phyloP scores from a whole-genome alignment of 2,113 vertebrate species.

The Tringa solitaria region DNA sequence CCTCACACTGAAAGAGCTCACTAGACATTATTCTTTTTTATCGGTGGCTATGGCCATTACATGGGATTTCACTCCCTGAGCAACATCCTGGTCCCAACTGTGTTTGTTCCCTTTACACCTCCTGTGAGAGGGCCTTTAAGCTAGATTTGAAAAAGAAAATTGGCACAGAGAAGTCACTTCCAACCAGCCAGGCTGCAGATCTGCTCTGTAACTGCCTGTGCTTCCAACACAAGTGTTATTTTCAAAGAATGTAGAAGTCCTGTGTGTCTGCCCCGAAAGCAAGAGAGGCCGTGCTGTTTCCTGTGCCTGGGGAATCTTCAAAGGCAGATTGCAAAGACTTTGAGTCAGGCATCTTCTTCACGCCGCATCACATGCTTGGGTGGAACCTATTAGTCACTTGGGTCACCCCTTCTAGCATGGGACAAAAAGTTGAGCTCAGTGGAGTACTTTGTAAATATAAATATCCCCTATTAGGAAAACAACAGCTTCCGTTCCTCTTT shows the following conservation, averaged over 20 bases:
- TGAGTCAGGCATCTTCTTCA: background rate
- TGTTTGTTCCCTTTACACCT: background rate
- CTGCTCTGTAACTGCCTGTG: accelerated
- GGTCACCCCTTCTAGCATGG: background rate
- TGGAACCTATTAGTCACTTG: background rate
- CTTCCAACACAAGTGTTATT: background rate
- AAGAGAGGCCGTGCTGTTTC: background rate
- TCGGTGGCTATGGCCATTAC: background rate
- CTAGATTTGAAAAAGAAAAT: background rate
- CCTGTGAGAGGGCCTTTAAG: background rate
- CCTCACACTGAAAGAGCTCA: background rate
- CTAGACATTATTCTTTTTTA: background rate
- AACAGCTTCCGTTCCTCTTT: background rate
- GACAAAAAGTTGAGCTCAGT: background rate
- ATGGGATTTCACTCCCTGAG: background rate
- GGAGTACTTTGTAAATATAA: background rate
- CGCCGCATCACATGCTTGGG: background rate
- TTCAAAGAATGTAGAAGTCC: background rate
- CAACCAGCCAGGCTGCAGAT: background rate
- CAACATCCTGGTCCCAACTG: background rate
- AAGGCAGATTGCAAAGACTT: background rate
- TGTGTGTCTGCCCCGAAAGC: background rate
- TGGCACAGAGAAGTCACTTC: background rate
- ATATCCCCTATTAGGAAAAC: background rate
- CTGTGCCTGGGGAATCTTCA: background rate